phyloP scores from a whole-genome alignment of 2,113 vertebrate species.

The Cricetomys ansorgei region DNA sequence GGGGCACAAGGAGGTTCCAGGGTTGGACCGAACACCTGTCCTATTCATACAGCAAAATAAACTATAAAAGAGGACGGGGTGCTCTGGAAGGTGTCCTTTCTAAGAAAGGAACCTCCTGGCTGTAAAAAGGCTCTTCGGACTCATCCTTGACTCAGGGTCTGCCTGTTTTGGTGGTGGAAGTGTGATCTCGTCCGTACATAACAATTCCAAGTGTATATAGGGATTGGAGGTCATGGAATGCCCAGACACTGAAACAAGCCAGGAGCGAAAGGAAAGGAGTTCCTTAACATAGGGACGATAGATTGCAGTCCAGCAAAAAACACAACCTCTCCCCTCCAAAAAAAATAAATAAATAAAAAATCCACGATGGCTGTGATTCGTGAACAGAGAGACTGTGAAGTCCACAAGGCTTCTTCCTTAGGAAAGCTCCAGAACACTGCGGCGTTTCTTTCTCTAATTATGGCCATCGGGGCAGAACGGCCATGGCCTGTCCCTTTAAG shows the following conservation, averaged over 20 bases:
- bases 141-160: no score
- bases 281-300: not conserved
- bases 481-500: constrained; percentile 71
- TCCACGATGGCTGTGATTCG: not conserved
- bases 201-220: not conserved
- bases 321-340: no score
- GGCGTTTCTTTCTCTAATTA: not conserved
- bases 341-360: no score
- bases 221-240: not conserved
- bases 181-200: no score
- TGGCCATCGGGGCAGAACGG: not conserved
- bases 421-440: not conserved
- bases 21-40: no score
- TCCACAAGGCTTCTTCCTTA: not conserved
- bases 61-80: no score
- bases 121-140: no score
- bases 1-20: no score
- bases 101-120: no score
- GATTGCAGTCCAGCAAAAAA: not conserved
- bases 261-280: not conserved
- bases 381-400: not conserved
- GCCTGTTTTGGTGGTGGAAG: no score
- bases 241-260: not conserved
- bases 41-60: no score
- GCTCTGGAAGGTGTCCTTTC: no score